phyloP scores from a whole-genome alignment of 2,888 invertebrate species.

The Orthosia incerta region DNA sequence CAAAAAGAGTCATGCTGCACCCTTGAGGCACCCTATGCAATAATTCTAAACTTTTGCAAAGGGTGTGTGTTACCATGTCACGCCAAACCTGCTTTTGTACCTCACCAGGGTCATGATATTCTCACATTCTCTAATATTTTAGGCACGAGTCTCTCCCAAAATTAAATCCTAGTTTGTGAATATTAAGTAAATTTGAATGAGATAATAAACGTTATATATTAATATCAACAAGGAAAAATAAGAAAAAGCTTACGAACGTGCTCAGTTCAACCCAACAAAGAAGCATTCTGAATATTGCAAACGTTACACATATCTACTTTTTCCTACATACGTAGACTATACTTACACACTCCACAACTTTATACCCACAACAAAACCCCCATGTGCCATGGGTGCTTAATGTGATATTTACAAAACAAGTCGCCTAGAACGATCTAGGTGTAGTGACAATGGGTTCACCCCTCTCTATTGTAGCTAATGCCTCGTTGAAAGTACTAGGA shows the following conservation, averaged over 20 bases:
- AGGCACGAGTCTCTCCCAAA: no score
- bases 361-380: conserved; percentile 4
- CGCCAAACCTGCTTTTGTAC: no score
- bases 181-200: no score
- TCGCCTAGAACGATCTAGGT: conserved; percentile 63
- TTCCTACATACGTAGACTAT: background rate
- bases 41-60: no score
- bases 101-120: background rate
- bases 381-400: conserved; percentile 35
- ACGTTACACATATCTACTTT: background rate
- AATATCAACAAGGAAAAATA: background rate
- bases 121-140: no score
- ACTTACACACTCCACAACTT: conserved; percentile 1
- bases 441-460: conserved; percentile 64
- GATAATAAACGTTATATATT: background rate
- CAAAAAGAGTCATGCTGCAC: no score
- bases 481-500: conserved; percentile 70
- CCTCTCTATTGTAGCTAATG: conserved; percentile 75
- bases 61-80: background rate
- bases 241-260: background rate
- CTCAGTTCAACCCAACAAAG: background rate
- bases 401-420: conserved; percentile 72
- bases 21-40: no score
- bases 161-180: no score
- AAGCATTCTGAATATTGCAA: background rate